Percentiles rank a stretch among this genome's conserved stretches.
These are phyloP conservation scores for Paralichthys olivaceus DNA, from an alignment of 2,113 vertebrate genomes.

Conservation along the genomic window DNA sequence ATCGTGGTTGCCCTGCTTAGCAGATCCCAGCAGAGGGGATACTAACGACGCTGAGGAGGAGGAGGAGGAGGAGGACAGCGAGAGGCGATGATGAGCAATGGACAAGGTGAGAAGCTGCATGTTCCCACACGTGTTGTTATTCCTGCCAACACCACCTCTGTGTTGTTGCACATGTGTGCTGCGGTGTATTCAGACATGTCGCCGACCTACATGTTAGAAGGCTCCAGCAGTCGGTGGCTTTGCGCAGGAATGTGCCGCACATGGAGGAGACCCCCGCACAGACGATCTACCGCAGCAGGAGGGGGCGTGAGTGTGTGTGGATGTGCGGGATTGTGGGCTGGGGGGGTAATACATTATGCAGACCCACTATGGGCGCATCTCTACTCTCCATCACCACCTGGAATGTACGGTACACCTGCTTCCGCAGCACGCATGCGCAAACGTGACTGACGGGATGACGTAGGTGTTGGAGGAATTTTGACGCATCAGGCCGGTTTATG, in stretches of 20 bases:
- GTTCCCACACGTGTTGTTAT: neutral
- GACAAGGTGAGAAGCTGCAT: constrained; percentile 59
- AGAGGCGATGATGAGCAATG: constrained; percentile 52
- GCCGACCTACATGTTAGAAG: neutral
- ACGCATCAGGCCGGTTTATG: constrained; percentile 23
- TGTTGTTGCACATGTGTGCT: neutral
- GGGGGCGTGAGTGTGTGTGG: constrained; percentile 37
- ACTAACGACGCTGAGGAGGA: constrained; percentile 20
- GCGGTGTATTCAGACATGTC: neutral
- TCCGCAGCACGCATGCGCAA: constrained; percentile 56
- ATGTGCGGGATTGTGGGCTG: neutral
- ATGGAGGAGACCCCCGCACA: neutral
- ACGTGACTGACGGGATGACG: constrained; percentile 48
- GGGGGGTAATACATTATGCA: constrained; percentile 34
- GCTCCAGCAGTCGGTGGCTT: constrained; percentile 28
- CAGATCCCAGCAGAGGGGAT: constrained; percentile 19
- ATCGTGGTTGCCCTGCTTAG: constrained; percentile 5
- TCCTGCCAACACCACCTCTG: neutral
- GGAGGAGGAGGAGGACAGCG: neutral
- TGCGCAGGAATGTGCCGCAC: constrained; percentile 10
- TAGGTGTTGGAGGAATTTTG: constrained; percentile 30
- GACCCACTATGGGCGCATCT: constrained; percentile 26
- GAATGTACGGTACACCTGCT: constrained; percentile 46
- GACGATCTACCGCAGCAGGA: constrained; percentile 49
- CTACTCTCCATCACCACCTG: constrained; percentile 31